phyloP scores from a whole-genome alignment of 2,888 invertebrate genomes.

The Phrixothrix hirtus region DNA sequence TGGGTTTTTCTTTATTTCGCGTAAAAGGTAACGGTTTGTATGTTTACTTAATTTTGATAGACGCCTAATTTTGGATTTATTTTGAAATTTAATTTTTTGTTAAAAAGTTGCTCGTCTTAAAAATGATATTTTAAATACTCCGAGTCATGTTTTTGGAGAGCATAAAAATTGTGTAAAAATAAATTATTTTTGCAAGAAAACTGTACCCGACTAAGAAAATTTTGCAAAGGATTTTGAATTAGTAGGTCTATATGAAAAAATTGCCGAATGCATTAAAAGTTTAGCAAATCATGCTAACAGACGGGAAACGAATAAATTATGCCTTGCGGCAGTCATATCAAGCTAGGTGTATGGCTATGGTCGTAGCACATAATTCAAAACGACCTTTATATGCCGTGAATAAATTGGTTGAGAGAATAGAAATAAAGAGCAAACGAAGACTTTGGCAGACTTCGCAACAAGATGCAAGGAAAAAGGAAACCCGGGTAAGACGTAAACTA shows the following conservation, averaged over 20 bases:
- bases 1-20: too few species aligned
- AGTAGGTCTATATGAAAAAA: conserved; percentile 6
- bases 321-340: conserved; percentile 3
- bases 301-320: conserved; percentile 18
- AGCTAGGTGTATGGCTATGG: conserved; percentile 8
- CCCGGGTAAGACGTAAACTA: too few species aligned
- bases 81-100: neutral
- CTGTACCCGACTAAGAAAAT: neutral
- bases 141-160: conserved; percentile 17
- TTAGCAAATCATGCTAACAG: conserved; percentile 9
- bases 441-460: neutral
- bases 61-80: too few species aligned
- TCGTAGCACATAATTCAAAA: conserved; percentile 5
- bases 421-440: neutral
- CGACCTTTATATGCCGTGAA: conserved; percentile 1
- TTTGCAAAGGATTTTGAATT: conserved; percentile 7
- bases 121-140: conserved; percentile 11
- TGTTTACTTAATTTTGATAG: too few species aligned
- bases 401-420: neutral
- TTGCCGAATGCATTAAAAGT: neutral
- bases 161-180: conserved; percentile 9
- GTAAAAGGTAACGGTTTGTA: too few species aligned
- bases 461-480: neutral
- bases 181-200: conserved; percentile 14
- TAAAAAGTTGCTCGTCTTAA: conserved; percentile 12